Evolutionary conservation across 2,888 invertebrate genomes (phyloP), one percentile per base, ranked within the genome.

Genomic region (Aphidoletes aphidimyza): DNA sequence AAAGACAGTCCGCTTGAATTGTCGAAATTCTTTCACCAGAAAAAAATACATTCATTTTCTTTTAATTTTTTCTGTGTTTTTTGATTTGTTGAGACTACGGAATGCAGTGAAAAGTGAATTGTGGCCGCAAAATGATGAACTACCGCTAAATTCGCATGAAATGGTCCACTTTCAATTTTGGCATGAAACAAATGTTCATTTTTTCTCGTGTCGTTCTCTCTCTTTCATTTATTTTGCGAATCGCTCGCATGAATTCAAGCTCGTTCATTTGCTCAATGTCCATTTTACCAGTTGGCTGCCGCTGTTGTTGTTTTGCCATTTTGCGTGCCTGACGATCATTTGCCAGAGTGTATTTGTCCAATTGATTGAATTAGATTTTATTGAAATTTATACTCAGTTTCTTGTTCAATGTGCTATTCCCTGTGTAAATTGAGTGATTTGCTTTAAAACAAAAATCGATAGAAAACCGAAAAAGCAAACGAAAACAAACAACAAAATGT

Each of bases 401-500:
- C 1, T 54, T 54, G 47, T 47, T 22, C 54, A 54, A 54, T 54
- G n/a, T 54, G 22, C 22, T n/a, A 54, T 22, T 22, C n/a, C n/a
- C 0, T n/a, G n/a, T n/a, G n/a, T n/a, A n/a, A n/a, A n/a, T n/a
- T n/a, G n/a, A n/a, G n/a, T n/a, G n/a, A n/a, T n/a, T n/a, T n/a
- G n/a, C n/a, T n/a, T n/a, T n/a, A 22, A 1, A 3, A 22, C 54
- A 54, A n/a, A 17, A 11, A 47, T 47, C 47, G 17, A n/a, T 47
- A 17, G 11, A 11, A 17, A 47, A 17, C 19, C 19, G 47, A 47
- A 47, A 47, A 17, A 47, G 1, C 19, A 78, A 78, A 1, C 1
- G 2, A 30, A 36, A 30, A 30, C 3, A 78, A 1, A 78, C 17
- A 81, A 19, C 1, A 85, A 59, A 45, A 90, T 90, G 89, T 90